A percentile compares a stretch with the other conserved stretches of the same genome.
Evolutionary conservation across 2,797 vertebrate genomes (phyloP).

Genomic region (Simalia tracyae): DNA sequence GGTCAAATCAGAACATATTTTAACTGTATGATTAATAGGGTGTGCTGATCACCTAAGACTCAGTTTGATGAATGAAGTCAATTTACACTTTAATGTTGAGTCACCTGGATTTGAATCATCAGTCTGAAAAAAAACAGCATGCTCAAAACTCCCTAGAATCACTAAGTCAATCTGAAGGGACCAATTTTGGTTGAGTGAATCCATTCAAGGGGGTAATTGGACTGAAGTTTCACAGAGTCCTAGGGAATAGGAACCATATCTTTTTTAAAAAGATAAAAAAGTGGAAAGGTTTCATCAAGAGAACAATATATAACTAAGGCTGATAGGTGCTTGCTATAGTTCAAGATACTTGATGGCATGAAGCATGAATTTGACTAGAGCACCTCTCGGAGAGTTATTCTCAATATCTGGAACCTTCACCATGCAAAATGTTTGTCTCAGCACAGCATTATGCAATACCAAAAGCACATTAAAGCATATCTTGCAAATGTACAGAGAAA

Average conservation of each 20-base stretch:
- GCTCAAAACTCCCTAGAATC: background rate
- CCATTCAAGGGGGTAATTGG: background rate
- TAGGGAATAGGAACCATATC: background rate
- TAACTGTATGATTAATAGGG: background rate
- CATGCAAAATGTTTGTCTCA: background rate
- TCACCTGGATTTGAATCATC: background rate
- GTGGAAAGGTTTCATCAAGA: background rate
- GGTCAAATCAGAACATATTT: background rate
- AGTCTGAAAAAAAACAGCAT: background rate
- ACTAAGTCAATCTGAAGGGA: background rate
- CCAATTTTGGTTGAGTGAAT: background rate
- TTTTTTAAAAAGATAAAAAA: background rate
- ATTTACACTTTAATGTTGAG: background rate
- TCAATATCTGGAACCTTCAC: background rate
- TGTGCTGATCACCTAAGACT: background rate
- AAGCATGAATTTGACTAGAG: background rate
- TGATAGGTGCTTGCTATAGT: background rate
- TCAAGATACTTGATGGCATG: background rate
- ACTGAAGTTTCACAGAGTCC: background rate
- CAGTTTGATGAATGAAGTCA: background rate
- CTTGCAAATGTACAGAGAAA: background rate
- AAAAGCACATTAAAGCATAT: background rate
- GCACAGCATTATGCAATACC: background rate
- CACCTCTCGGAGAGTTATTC: background rate
- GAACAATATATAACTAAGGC: background rate